Evolutionary conservation across 2,888 invertebrate species (phyloP), one percentile per base, ranked within the genome.

Genomic region (Silvanus unidentatus): DNA sequence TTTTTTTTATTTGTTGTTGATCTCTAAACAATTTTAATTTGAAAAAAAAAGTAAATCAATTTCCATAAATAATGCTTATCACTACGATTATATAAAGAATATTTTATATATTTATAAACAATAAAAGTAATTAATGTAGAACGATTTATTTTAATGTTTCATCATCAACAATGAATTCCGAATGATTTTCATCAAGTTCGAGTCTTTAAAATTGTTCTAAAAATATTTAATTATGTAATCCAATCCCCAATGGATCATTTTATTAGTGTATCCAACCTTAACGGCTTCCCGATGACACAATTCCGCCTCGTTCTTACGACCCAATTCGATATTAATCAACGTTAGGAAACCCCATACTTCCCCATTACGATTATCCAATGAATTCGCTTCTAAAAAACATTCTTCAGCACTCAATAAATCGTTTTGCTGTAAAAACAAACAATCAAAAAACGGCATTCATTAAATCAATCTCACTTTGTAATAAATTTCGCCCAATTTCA

Each of bases 301-400:
- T 36, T 69, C 62, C 1, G 69, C 69, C 52, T 71, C 68, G 44
- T 55, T 56, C 5, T 47, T 12, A 35, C 60, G 59, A 22, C 55
- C 52, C 40, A 70, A 45, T 52, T 66, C 64, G 10, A 66, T 52
- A 60, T 72, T 72, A 5, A 71, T 55, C 39, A 71, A 47, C 9
- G 66, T 58, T 22, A 72, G 57, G 52, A 69, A 70, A 2, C 58
- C 70, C 72, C 73, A 72, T 12, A 60, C 58, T 49, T 68, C 68
- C 4, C 69, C 54, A 42, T 65, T 53, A 2, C 57, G 51, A 46
- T 68, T 67, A 53, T 73, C 70, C n/a, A 61, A 59, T 5, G 60
- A 42, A 55, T 71, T 71, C 1, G 70, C 63, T 52, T 71, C 68
- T 8, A 55, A 60, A 32, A 73, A 60, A 55, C 71, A 72, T 50